phyloP scores from a whole-genome alignment of 2,797 vertebrate genomes.

The Paedocypris micromegethes region DNA sequence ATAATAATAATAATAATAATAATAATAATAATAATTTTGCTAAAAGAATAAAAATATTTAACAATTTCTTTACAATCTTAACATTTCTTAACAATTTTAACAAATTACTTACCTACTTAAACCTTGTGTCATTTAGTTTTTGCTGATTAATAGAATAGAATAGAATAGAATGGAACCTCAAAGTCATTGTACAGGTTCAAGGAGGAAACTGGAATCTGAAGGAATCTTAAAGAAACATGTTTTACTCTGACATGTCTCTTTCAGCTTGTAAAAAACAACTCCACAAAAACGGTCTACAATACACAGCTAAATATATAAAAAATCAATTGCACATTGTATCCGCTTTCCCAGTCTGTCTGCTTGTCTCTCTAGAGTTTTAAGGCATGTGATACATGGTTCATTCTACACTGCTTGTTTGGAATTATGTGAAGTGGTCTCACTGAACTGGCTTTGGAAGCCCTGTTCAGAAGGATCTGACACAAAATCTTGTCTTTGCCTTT shows the following conservation, averaged over 20 bases:
- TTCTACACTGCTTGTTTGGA: constrained; percentile 20
- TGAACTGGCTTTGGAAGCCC: constrained; percentile 25
- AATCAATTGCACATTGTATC: constrained; percentile 41
- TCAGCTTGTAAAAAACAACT: constrained; percentile 9
- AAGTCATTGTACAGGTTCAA: too few relatives aligned
- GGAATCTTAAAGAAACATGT: constrained; percentile 6
- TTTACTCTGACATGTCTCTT: constrained; percentile 2
- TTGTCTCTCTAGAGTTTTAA: constrained; percentile 38
- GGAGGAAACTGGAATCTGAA: too few relatives aligned
- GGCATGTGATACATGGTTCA: not conserved
- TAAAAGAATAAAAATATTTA: too few relatives aligned
- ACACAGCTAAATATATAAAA: constrained; percentile 36
- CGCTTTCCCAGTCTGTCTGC: constrained; percentile 5
- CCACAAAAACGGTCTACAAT: constrained; percentile 22
- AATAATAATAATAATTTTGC: too few relatives aligned
- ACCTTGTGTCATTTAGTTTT: too few relatives aligned
- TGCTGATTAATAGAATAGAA: too few relatives aligned
- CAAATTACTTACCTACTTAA: too few relatives aligned
- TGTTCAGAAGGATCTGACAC: constrained; percentile 21
- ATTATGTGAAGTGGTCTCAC: constrained; percentile 10
- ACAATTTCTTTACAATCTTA: too few relatives aligned
- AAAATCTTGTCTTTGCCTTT: constrained; percentile 27
- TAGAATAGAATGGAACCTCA: too few relatives aligned
- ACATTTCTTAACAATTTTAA: too few relatives aligned
- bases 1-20: too few relatives aligned